Evolutionary conservation across 2,797 vertebrate genomes (phyloP).

Genomic region (Lacerta bilineata): DNA sequence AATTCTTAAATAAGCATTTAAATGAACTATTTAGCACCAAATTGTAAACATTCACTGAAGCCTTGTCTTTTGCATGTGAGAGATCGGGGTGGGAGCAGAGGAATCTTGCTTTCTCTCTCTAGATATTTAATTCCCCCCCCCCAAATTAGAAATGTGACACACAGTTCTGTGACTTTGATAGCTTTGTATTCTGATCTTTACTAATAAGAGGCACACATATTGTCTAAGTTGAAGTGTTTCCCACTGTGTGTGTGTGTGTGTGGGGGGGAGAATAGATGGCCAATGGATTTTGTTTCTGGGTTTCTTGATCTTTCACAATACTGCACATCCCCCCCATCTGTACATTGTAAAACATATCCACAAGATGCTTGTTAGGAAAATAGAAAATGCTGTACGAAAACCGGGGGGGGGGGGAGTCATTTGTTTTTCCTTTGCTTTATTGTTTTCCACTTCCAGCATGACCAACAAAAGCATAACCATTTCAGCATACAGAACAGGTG

Average conservation of each 20-base stretch:
- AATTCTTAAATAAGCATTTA: conserved; percentile 34
- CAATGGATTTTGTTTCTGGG: conserved; percentile 61
- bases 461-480: conserved; percentile 46
- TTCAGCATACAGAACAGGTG: conserved; percentile 52
- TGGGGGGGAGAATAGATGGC: background rate
- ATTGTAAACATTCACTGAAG: conserved; percentile 30
- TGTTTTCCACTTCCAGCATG: conserved; percentile 54
- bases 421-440: conserved; percentile 13
- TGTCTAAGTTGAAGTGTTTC: conserved; percentile 39
- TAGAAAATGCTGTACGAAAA: background rate
- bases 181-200: conserved; percentile 23
- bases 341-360: conserved; percentile 57
- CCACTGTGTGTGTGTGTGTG: conserved; percentile 14
- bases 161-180: conserved; percentile 42
- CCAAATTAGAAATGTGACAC: conserved; percentile 5
- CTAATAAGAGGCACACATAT: background rate
- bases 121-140: conserved; percentile 14
- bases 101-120: background rate
- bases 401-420: conserved; percentile 9
- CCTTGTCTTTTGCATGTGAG: background rate
- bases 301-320: conserved; percentile 41
- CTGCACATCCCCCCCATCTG: conserved; percentile 2
- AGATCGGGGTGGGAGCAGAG: background rate
- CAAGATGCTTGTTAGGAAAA: conserved; percentile 43
- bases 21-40: conserved; percentile 37